Base-by-base conservation (phyloP, 1,140 invertebrate genomes). In the Drosophila paulistorum region DNA sequence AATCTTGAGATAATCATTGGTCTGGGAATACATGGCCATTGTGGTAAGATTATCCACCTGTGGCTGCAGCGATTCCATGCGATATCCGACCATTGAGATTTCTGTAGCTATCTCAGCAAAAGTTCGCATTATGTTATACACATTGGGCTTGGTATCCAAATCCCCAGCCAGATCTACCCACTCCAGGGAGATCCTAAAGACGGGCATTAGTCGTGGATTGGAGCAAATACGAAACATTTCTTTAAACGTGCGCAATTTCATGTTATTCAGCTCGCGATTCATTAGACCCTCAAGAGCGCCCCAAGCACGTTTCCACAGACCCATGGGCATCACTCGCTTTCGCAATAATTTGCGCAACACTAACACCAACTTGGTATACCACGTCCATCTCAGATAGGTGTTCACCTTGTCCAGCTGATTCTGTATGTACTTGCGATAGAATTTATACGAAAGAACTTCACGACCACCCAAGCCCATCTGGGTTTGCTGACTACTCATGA, bases 191-290 rank as follows among this genome's bases (percentile, higher is more conserved):
- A 95, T 20, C 66, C 93, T 92, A 4, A 95, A 79, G 65, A 93
- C 92, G 3, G 94, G 94, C 20, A 94, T 92, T 2, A 77, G 79
- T 1, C 86, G 67, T 3, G 77, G 74, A 48, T 93, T 79, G 0
- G 75, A 75, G 35, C 94, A 93, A 3, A 94, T 75, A 2, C 91
- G 78, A 7, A 94, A 80, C 23, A 95, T 79, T 67, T 94, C 91
- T 14, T 93, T 84, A 6, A 95, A 93, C 1, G 93, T 94, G 3
- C 92, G 85, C 41, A 93, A 92, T 48, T 94, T 92, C 17, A 92
- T 70, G 60, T 92, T 89, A 20, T 93, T 93, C 9, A 95, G 92
- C 90, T 94, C 93, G n/a, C 93, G 90, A 20, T 92, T 92, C 17
- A 94, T 83, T 0, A 94, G 65, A 39, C 92, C 93, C 10, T 93